A percentile compares a stretch with the other conserved stretches of the same genome.
phyloP scores from a whole-genome alignment of 2,797 vertebrate genomes.

The Sparidentex hasta region DNA sequence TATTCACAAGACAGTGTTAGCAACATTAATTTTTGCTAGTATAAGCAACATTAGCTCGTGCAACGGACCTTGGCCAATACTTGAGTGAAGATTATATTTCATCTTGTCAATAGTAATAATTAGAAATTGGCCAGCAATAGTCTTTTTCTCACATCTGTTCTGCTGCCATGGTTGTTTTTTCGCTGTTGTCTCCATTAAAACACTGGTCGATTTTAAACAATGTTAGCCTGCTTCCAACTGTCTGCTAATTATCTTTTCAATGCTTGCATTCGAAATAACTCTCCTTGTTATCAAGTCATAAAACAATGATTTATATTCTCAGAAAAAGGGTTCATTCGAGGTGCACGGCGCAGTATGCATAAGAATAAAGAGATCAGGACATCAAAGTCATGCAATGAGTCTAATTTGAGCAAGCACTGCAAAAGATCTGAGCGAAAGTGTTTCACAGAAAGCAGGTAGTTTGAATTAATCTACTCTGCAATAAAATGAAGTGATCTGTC shows the following conservation, averaged over 20 bases:
- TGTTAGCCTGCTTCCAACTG: neutral
- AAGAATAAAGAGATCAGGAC: constrained; percentile 47
- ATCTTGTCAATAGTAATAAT: neutral
- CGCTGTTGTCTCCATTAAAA: neutral
- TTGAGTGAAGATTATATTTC: neutral
- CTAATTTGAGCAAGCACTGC: constrained; percentile 61
- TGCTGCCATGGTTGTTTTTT: neutral
- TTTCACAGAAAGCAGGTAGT: constrained; percentile 42
- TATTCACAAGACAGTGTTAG: too few relatives aligned
- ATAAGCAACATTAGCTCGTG: too few relatives aligned
- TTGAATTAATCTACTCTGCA: constrained; percentile 60
- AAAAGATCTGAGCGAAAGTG: constrained; percentile 59
- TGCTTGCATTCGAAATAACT: constrained; percentile 11
- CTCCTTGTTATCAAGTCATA: neutral
- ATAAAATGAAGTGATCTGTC: constrained; percentile 62
- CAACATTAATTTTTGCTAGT: too few relatives aligned
- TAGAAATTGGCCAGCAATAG: neutral
- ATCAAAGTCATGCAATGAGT: constrained; percentile 63
- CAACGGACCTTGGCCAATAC: constrained; percentile 1
- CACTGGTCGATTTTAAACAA: neutral
- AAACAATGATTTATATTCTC: constrained; percentile 33
- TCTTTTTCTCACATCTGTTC: neutral
- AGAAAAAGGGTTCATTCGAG: constrained; percentile 43
- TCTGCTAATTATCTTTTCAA: neutral
- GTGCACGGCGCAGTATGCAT: constrained; percentile 48